Evolutionary conservation across 2,888 invertebrate species (phyloP), one percentile per base, ranked within the genome.

Genomic region (Syrphus vitripennis): DNA sequence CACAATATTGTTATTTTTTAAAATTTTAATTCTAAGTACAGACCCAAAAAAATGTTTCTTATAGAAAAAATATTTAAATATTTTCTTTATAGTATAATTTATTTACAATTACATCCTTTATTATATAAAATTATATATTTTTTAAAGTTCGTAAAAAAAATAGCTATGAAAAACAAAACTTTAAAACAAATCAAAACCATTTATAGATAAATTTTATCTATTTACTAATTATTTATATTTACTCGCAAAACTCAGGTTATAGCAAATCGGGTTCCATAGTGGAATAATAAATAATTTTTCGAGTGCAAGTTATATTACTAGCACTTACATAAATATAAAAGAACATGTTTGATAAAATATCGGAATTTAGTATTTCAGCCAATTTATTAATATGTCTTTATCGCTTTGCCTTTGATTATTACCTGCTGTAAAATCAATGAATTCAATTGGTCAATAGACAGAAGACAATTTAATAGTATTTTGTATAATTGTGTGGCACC

Each of bases 11-110:
- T 50, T 67, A 31, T 29, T 48, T 34, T 74, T 63, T 40, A 48
- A n/a, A 45, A 55, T 79, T 65, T 53, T 67, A 79, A 79, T 50
- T 70, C 40, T 75, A 83, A 83, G 79, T 83, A 80, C 75, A 42
- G 42, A 83, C 70, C 65, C 65, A 79, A 75, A 79, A n/a, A 77
- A 24, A 7, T 37, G 34, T 37, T 57, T 69, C 29, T 69, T 79
- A 40, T 83, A 74, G 55, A 74, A 63, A 70, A 50, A 50, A 26
- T 50, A 26, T 50, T 50, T 26, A 65, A 37, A 14, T 50, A 26
- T 37, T 37, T 9, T 9, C 50, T 34, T 40, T 37, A 21, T 26
- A 31, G 31, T 45, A 72, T 63, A 19, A 26, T 80, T n/a, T n/a
- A 84, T 84, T 71, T 84, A 84, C 83, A 84, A 34, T 48, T 72